Base-by-base conservation (phyloP, 1,140 invertebrate species). In the Pseudomyrmex flavicornis region DNA sequence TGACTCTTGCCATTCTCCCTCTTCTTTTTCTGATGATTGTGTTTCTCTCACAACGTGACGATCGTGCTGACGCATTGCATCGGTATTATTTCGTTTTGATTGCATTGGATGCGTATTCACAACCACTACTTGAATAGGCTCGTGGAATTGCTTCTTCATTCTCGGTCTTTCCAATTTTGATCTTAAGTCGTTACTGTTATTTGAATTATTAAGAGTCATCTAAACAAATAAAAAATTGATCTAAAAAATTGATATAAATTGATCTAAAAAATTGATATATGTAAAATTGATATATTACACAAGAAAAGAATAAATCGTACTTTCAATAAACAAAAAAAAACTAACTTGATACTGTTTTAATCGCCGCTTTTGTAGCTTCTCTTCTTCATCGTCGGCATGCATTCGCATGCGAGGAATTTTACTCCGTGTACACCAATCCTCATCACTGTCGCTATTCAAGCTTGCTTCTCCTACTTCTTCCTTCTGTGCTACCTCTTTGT, bases 331-430 rank as follows among this genome's bases (percentile, higher is more conserved):
- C 65, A 69, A n/a, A 13, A 12, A 9, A 22, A 15, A 13, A 82
- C 87, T 66, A 46, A 91, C 89, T 63, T 91, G 83, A 46, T 85
- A 84, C 46, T 84, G 68, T 26, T 92, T 91, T 0, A 87, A 86
- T 2, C 90, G 89, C n/a, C 91, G 91, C 59, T 92, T 94, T 15
- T 94, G 80, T 35, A 95, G 94, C 91, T 96, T 96, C 85, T 95
- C 95, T 92, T 97, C 97, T 92, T 97, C 96, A 90, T 98, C 97
- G 94, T 98, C 97, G n/a, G 97, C 97, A 92, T 97, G 97, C 97
- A 98, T 98, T 91, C 97, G 95, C 97, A 97, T 97, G 86, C 96
- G 93, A 1, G 96, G 95, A 52, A 95, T 93, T 94, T 97, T 97
- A 26, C 95, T 96, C 88, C 95, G 95, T 74, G 94, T 95, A 74